Evolutionary conservation across 2,797 vertebrate species (phyloP), one percentile per base, ranked within the genome.

Genomic region (Onychomys leucogaster): DNA sequence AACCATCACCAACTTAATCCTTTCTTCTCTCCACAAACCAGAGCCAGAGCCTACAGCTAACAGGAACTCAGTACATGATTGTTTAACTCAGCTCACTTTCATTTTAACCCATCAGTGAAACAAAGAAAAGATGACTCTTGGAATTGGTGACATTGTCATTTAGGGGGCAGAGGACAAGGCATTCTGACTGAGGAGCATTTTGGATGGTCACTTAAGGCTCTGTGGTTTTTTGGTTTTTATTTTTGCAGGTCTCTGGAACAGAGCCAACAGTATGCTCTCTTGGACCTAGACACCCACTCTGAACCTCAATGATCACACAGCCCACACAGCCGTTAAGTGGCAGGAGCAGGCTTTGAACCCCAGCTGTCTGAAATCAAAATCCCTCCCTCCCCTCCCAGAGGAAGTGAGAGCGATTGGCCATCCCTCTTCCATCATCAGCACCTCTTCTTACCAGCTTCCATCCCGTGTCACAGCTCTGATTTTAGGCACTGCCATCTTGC

Each of bases 381-480:
- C 61, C 65, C 52, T 25, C 71, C n/a, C 41, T 87, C 63, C 32
- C 6, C 41, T 37, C 78, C 46, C n/a, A 49, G 32, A 43, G n/a
- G 80, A 69, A n/a, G 16, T 1, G 1, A 25, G 7, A 71, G 29
- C 43, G 5, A 0, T 0, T 61, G 87, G 37, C 6, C 21, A 2
- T 12, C 43, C 13, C 13, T 0, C 25, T 65, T 93, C 69, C 82
- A 63, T 83, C 77, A 63, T 55, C 55, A 1, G 1, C 2, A 41
- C 19, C 77, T 9, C 76, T 83, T 82, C 77, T n/a, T 1, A 43
- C 13, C 11, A 57, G 17, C 57, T 86, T 80, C 11, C 0, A 11
- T 61, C 25, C 52, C 27, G 1, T 61, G 41, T 32, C 69, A 34
- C 6, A 1, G 59, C 13, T 80, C 75, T 65, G 43, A 65, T 37